Base-by-base conservation (phyloP, 2,113 vertebrate species). In the Saccopteryx leptura region DNA sequence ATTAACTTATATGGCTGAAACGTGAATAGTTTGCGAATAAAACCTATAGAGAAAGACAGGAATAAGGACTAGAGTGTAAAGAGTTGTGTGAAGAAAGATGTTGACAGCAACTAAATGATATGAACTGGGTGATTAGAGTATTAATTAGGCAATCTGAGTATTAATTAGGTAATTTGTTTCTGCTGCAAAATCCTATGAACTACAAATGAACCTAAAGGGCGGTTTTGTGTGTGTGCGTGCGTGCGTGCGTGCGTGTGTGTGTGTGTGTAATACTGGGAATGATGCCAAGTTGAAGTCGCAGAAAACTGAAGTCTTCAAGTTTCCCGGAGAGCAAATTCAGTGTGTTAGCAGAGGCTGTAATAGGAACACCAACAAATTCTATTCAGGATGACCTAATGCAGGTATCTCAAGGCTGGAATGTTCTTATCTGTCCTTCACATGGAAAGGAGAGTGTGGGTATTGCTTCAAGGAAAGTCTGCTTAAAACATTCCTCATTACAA, bases 141-240 rank as follows among this genome's bases (percentile, higher is more conserved):
- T 97, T 97, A 97, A 96, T 97, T 97, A 96, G 94, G 76, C 31
- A 92, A 94, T 97, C 93, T 92, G 75, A 54, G 48, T 94, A 96
- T 97, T 97, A 97, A 97, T 97, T 93, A 93, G 4, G 68, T 87
- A 88, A 86, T 95, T 97, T 97, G 52, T 95, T 97, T 97, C 97
- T 90, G 80, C 33, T 54, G 7, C 54, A 93, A 60, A 92, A 80
- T 91, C 56, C 81, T 79, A 50, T 78, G 74, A 90, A 96, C 91
- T 95, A 91, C 56, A 85, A 96, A 96, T 93, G 76, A 6, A 95
- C 95, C 95, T 96, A 9, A 95, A 84, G 50, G 9, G 18, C n/a
- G 46, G n/a, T 24, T 50, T 11, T 68, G 48, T 63, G 61, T 50
- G 14, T 72, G 50, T 56, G 15, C 54, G 85, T 15, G 54, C 7